Evolutionary conservation across 2,888 invertebrate species (phyloP).

Genomic region (Drosophila trichaetosa): DNA sequence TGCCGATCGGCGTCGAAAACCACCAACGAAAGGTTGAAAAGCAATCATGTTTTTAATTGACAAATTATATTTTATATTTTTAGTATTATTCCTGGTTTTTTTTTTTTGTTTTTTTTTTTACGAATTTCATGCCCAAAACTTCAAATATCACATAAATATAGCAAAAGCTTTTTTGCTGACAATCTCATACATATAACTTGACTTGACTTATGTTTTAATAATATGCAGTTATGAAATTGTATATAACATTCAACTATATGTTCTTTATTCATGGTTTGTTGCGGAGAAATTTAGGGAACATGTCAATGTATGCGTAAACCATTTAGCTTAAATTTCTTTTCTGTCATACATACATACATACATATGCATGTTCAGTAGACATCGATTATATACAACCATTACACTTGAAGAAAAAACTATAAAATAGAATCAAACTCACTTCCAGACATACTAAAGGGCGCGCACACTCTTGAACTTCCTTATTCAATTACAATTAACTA

Average conservation of each 20-base stretch:
- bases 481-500: background rate
- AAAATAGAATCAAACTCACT: conserved; percentile 13
- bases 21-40: conserved; percentile 39
- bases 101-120: background rate
- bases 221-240: background rate
- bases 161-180: background rate
- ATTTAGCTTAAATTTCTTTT: conserved; percentile 42
- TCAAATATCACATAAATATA: background rate
- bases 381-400: conserved; percentile 36
- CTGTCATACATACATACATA: conserved; percentile 18
- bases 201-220: background rate
- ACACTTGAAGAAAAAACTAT: background rate
- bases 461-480: conserved; percentile 16
- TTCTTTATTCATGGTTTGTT: background rate
- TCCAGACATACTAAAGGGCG: conserved; percentile 9
- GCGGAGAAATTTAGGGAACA: conserved; percentile 20
- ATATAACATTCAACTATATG: background rate
- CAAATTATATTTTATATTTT: background rate
- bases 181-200: background rate
- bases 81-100: background rate
- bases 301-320: conserved; percentile 49
- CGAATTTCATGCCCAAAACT: background rate
- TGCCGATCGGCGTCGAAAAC: conserved; percentile 47
- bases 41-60: conserved; percentile 2
- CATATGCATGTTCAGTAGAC: conserved; percentile 24